phyloP scores from a whole-genome alignment of 2,113 vertebrate species.

The Albula glossodonta region DNA sequence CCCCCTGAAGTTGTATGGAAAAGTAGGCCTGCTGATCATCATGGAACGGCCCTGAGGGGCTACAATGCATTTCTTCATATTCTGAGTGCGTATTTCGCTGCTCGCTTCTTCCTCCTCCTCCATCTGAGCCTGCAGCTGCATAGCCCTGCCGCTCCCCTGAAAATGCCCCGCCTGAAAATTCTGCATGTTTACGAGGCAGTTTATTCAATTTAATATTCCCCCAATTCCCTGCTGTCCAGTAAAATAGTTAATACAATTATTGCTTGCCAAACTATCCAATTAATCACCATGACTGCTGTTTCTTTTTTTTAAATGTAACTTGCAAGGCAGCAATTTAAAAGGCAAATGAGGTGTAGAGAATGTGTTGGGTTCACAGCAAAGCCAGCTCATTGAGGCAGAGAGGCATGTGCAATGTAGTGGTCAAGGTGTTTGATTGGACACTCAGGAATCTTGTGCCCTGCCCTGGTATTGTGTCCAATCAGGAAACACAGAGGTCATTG shows the following conservation, averaged over 20 bases:
- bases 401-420: not conserved
- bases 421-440: not conserved
- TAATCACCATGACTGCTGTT: not conserved
- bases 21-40: slow-evolving; percentile 2
- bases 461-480: not conserved
- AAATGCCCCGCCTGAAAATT: not conserved
- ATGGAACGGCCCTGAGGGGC: not conserved
- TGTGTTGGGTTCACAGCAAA: not conserved
- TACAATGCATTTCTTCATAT: not conserved
- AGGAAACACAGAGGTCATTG: not conserved
- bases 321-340: not conserved
- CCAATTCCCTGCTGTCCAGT: slow-evolving; percentile 5
- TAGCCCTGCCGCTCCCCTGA: not conserved
- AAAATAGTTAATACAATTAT: slow-evolving; percentile 6
- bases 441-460: not conserved
- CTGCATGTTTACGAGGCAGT: not conserved
- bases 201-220: slow-evolving; percentile 21
- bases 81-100: not conserved
- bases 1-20: not conserved
- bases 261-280: slow-evolving; percentile 16
- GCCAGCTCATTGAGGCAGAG: not conserved
- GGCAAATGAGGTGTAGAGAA: not conserved
- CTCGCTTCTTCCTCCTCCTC: not conserved
- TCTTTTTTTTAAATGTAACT: not conserved
- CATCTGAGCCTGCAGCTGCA: not conserved